phyloP scores from a whole-genome alignment of 2,888 invertebrate species.

The Allophyes oxyacanthae region DNA sequence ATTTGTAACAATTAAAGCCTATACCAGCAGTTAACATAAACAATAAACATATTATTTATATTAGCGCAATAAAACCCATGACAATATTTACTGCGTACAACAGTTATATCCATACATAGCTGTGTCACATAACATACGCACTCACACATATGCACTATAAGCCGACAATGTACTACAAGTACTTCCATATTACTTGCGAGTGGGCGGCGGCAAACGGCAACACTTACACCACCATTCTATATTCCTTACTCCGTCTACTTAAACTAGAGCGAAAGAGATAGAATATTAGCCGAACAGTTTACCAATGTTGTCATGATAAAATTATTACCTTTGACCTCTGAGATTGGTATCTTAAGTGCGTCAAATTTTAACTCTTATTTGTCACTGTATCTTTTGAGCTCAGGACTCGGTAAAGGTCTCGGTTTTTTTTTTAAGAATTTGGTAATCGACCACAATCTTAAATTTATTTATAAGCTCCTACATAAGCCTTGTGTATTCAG shows the following conservation, averaged over 20 bases:
- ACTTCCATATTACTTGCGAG: slow-evolving; percentile 69
- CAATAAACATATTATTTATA: too few relatives aligned
- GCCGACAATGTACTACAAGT: slow-evolving; percentile 54
- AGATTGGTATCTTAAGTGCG: slow-evolving; percentile 45
- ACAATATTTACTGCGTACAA: slow-evolving; percentile 52
- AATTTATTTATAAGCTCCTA: too few relatives aligned
- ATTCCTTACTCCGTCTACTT: slow-evolving; percentile 66
- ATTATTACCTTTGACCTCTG: slow-evolving; percentile 77
- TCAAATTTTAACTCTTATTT: slow-evolving; percentile 23
- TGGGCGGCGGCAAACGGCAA: slow-evolving; percentile 73
- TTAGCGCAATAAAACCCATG: slow-evolving; percentile 43
- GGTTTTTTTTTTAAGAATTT: too few relatives aligned
- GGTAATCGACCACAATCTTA: too few relatives aligned
- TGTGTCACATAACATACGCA: slow-evolving; percentile 19
- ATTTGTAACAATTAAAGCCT: slow-evolving; percentile 23
- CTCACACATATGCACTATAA: slow-evolving; percentile 44
- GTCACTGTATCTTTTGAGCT: background rate
- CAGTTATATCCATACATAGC: slow-evolving; percentile 39
- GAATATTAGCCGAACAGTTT: slow-evolving; percentile 50
- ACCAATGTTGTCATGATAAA: slow-evolving; percentile 72
- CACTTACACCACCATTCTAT: slow-evolving; percentile 62
- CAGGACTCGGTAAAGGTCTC: background rate
- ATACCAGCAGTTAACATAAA: slow-evolving; percentile 27
- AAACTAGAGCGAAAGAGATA: slow-evolving; percentile 63
- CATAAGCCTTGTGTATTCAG: too few relatives aligned